Evolutionary conservation across 1,140 invertebrate genomes (phyloP).

Genomic region (Protaetia brevitarsis): DNA sequence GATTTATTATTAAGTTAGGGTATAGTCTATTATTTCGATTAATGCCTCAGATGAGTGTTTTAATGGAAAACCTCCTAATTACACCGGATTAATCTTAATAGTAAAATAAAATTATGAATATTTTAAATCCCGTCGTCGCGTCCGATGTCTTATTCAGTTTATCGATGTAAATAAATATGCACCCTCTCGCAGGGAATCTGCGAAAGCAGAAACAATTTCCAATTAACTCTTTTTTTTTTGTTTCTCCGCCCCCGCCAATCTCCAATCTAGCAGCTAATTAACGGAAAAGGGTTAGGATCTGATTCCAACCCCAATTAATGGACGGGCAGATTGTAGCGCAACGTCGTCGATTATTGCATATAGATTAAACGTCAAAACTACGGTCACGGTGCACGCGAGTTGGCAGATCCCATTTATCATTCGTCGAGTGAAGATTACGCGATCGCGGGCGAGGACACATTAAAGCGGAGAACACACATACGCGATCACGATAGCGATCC

Average conservation of each 20-base stretch:
- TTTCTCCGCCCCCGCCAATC: slow-evolving; percentile 30
- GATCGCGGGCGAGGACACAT: no score
- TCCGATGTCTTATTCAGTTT: background rate
- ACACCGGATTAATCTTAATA: no score
- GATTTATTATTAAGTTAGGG: slow-evolving; percentile 7
- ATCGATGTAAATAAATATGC: slow-evolving; percentile 8
- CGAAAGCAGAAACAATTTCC: slow-evolving; percentile 34
- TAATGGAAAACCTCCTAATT: no score
- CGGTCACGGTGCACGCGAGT: slow-evolving; percentile 23
- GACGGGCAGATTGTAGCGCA: slow-evolving; percentile 14
- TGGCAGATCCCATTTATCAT: background rate
- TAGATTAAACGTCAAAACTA: slow-evolving; percentile 33
- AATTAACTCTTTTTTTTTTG: slow-evolving; percentile 34
- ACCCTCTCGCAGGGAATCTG: background rate
- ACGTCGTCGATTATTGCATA: slow-evolving; percentile 30
- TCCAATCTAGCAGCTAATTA: slow-evolving; percentile 34
- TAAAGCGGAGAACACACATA: no score
- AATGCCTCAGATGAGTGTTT: no score
- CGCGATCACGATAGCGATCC: no score
- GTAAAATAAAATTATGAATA: no score
- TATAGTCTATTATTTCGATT: no score
- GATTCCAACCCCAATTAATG: slow-evolving; percentile 30
- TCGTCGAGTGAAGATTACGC: no score
- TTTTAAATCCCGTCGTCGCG: no score
- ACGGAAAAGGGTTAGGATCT: slow-evolving; percentile 26